phyloP scores from a whole-genome alignment of 92 coral and sea anemone species.

The Palythoa grandis region DNA sequence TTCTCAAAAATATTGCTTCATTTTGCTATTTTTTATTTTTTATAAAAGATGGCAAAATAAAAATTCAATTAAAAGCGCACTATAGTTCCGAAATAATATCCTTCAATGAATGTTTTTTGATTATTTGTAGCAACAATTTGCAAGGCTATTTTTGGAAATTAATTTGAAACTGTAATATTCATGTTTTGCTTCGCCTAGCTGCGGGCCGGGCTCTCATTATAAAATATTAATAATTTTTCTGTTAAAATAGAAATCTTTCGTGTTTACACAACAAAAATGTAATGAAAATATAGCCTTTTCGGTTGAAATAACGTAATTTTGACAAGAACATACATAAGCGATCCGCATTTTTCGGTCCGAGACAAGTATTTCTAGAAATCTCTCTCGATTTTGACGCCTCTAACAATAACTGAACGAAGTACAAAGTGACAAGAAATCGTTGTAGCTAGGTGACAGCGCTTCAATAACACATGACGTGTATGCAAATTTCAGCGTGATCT shows the following conservation, averaged over 20 bases:
- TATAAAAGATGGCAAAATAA: not conserved
- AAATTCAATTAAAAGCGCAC: slow-evolving; percentile 25
- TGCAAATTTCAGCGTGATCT: slow-evolving; percentile 33
- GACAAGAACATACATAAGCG: not conserved
- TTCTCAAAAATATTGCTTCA: not conserved
- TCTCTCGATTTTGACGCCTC: slow-evolving; percentile 12
- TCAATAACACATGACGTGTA: slow-evolving; percentile 31
- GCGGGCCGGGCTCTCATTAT: slow-evolving; percentile 10
- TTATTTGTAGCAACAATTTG: slow-evolving; percentile 29
- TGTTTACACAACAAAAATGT: slow-evolving; percentile 15
- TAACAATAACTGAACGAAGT: slow-evolving; percentile 11
- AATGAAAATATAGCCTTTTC: slow-evolving; percentile 7
- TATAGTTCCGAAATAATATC: slow-evolving; percentile 33
- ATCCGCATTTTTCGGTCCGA: not conserved
- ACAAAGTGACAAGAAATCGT: not conserved
- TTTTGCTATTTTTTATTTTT: not conserved
- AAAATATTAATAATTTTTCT: slow-evolving; percentile 29
- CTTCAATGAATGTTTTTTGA: slow-evolving; percentile 32
- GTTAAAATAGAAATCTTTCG: slow-evolving; percentile 8
- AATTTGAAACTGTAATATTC: slow-evolving; percentile 37
- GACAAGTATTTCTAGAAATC: slow-evolving; percentile 17
- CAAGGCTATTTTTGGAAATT: slow-evolving; percentile 38
- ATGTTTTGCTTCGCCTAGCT: slow-evolving; percentile 12
- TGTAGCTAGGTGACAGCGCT: slow-evolving; percentile 1
- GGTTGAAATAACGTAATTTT: slow-evolving; percentile 4